Percentiles rank a stretch among this genome's conserved stretches.
Evolutionary conservation across 2,797 vertebrate genomes (phyloP).

Genomic region (Gallinago nigripennis): DNA sequence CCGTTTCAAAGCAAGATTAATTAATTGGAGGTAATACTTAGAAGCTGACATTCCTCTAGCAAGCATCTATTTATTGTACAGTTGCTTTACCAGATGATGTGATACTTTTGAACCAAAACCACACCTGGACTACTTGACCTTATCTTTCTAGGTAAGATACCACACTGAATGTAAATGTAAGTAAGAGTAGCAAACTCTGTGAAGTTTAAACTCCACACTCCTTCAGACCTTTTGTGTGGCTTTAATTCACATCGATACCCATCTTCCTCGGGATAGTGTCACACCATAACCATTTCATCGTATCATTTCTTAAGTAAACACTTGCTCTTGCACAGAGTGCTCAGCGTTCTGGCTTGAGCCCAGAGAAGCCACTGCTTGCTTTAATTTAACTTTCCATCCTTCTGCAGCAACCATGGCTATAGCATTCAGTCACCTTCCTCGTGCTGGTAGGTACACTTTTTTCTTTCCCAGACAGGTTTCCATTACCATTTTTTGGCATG

Average conservation of each 20-base stretch:
- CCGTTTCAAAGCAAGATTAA: neutral
- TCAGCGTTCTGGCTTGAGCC: neutral
- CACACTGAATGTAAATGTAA: neutral
- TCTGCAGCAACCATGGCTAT: neutral
- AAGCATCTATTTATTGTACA: neutral
- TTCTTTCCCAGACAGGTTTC: neutral
- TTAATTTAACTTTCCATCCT: neutral
- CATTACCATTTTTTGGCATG: neutral
- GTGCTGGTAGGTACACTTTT: neutral
- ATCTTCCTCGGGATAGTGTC: neutral
- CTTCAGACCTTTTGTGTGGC: neutral
- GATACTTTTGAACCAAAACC: neutral
- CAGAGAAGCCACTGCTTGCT: neutral
- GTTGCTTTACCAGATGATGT: neutral
- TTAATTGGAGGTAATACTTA: neutral
- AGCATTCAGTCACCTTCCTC: neutral
- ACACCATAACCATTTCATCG: neutral
- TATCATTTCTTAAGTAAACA: neutral
- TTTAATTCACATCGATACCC: neutral
- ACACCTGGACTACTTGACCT: neutral
- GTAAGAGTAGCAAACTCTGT: neutral
- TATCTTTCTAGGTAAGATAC: neutral
- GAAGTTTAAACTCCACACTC: neutral
- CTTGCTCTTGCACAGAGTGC: neutral
- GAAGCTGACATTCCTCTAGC: neutral